Conservation (phyloP, 2,888 invertebrate species). For the Falcaria lacertinaria region DNA sequence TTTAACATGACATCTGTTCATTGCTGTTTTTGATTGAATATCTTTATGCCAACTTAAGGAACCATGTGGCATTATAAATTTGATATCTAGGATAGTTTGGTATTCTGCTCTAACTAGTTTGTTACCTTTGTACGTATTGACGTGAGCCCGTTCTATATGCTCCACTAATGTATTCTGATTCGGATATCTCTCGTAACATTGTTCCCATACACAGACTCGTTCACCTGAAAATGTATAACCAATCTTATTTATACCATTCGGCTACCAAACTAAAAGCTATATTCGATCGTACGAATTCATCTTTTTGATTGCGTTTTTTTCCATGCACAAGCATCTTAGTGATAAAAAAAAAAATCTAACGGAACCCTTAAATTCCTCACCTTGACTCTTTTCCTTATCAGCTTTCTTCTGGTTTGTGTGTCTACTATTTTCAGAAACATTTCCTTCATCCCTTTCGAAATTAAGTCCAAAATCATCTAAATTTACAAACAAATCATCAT, state of each 20-base stretch:
- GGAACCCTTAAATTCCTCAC: constrained; percentile 24
- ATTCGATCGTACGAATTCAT: too few relatives aligned
- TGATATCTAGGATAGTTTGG: too few relatives aligned
- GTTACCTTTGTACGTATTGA: constrained; percentile 88
- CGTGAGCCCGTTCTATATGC: constrained; percentile 92
- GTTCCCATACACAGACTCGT: constrained; percentile 89
- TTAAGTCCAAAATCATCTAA: constrained; percentile 66
- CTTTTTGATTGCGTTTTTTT: too few relatives aligned
- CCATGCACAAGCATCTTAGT: not conserved
- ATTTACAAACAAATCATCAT: constrained; percentile 70
- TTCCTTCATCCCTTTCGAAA: constrained; percentile 52
- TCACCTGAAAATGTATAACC: constrained; percentile 52
- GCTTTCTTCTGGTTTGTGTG: constrained; percentile 33
- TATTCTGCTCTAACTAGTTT: too few relatives aligned
- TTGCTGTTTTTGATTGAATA: too few relatives aligned
- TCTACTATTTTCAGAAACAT: constrained; percentile 20
- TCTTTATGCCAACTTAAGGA: too few relatives aligned
- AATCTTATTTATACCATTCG: too few relatives aligned
- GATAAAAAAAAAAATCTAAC: not conserved
- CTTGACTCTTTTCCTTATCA: constrained; percentile 57
- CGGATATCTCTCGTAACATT: constrained; percentile 89
- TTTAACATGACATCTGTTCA: too few relatives aligned
- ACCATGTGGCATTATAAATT: too few relatives aligned
- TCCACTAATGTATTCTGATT: constrained; percentile 89
- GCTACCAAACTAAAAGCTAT: too few relatives aligned